Evolutionary conservation across 37 sponge, comb jelly and placozoan genomes (phyloP), one percentile per base, ranked within the genome.

Genomic region (Chondrilla cf. caribensis): DNA sequence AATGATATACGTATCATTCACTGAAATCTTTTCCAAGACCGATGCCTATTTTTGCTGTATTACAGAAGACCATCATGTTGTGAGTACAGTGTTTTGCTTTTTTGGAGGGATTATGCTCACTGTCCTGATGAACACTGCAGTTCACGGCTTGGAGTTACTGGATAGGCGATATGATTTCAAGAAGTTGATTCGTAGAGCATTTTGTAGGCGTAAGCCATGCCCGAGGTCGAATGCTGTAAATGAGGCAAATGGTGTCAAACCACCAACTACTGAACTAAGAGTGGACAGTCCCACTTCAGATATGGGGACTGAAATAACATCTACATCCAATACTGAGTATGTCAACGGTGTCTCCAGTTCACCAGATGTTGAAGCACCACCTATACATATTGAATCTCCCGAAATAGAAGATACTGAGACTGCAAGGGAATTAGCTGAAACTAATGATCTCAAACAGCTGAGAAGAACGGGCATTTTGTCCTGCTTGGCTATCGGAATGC

Each of bases 1-100:
- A 15, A 87, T 91, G 92, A 43, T 91, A 11, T 91, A 85, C 58
- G 85, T 87, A 2, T 87, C 92, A 14, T 87, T 87, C 60, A 87
- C 88, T n/a, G 92, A 91, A 29, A 82, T 91, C 6, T 58, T 73
- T 47, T 59, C 28, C 21, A 71, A 87, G 37, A 77, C 92, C 3
- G 60, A 40, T 37, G 37, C 67, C 64, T 72, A 87, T 54, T 87
- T 91, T 54, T 91, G 92, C 40, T 91, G 92, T 43, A 66, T 59
- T 0, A 82, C 83, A 5, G 44, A 33, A 17, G 3, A 41, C 0
- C 88, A 91, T 29, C 76, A 21, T 33, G 83, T 84, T 17, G 35
- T 87, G 19, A 70, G 65, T 11, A 38, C 85, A 0, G 51, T 82
- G 0, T 41, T 58, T 0, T 79, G 85, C 36, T 91, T 91, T 73